Evolutionary conservation across 2,113 vertebrate species (phyloP).

Genomic region (Nyctibius bracteatus): DNA sequence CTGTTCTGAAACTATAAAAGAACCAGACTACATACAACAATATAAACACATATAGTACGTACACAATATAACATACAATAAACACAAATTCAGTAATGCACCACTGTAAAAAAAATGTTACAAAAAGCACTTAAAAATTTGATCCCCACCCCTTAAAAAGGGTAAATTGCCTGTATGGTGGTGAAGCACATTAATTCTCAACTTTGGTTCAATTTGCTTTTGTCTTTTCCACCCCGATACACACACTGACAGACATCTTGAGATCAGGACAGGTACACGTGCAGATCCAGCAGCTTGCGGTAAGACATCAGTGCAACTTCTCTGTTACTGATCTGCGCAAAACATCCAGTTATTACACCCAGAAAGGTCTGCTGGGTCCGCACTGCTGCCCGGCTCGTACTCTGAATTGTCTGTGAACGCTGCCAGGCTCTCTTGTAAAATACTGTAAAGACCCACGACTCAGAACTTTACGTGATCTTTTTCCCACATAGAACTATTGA

Average conservation of each 20-base stretch:
- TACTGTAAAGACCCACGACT: not conserved
- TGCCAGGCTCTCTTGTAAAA: not conserved
- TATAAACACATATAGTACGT: not conserved
- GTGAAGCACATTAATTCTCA: not conserved
- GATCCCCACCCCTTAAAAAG: not conserved
- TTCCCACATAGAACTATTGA: not conserved
- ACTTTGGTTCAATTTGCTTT: not conserved
- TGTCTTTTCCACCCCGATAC: not conserved
- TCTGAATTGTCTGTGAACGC: not conserved
- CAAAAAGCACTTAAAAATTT: not conserved
- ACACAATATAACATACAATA: not conserved
- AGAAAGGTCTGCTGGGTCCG: not conserved
- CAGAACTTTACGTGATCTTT: not conserved
- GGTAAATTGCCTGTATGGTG: not conserved
- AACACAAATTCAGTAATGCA: not conserved
- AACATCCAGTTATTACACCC: not conserved
- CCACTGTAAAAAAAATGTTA: not conserved
- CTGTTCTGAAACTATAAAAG: slow-evolving; percentile 26
- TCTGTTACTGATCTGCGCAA: not conserved
- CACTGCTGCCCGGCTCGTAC: not conserved
- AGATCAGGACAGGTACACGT: not conserved
- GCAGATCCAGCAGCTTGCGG: not conserved
- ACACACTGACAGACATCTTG: not conserved
- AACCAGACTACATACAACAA: not conserved
- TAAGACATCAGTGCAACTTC: not conserved